These are phyloP conservation scores for Sebastes flavidus DNA, from an alignment of 2,797 vertebrate species.

Conservation along the genomic window DNA sequence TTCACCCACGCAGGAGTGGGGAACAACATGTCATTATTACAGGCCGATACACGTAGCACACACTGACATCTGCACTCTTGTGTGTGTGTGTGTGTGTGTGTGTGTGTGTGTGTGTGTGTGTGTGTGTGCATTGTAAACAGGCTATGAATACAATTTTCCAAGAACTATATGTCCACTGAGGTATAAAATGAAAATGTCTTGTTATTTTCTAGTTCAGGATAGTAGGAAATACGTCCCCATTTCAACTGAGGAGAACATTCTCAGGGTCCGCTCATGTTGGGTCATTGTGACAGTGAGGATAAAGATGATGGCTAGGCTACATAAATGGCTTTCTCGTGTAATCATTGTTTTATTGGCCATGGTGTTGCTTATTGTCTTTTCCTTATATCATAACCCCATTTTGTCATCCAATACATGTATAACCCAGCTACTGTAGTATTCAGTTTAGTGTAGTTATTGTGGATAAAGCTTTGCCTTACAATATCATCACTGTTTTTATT, in stretches of 20 bases:
- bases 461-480: conserved; percentile 7
- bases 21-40: conserved; percentile 72
- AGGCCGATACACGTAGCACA: conserved; percentile 31
- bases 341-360: conserved; percentile 48
- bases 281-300: conserved; percentile 20
- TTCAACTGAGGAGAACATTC: conserved; percentile 31
- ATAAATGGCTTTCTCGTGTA: conserved; percentile 40
- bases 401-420: neutral
- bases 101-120: conserved; percentile 40
- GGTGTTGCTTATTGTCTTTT: conserved; percentile 20
- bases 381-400: conserved; percentile 17
- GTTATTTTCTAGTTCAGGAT: conserved; percentile 60
- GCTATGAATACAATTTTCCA: conserved; percentile 71
- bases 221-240: conserved; percentile 42
- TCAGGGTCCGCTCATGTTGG: conserved; percentile 23
- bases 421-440: neutral
- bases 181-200: conserved; percentile 77
- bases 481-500: neutral
- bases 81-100: conserved; percentile 35
- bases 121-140: conserved; percentile 63
- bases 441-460: neutral
- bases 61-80: conserved; percentile 40
- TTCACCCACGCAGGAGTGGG: conserved; percentile 41
- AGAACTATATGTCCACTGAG: conserved; percentile 61
- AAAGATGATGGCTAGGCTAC: conserved; percentile 38